Conservation (phyloP, 2,888 invertebrate species). For the Hybos culiciformis region DNA sequence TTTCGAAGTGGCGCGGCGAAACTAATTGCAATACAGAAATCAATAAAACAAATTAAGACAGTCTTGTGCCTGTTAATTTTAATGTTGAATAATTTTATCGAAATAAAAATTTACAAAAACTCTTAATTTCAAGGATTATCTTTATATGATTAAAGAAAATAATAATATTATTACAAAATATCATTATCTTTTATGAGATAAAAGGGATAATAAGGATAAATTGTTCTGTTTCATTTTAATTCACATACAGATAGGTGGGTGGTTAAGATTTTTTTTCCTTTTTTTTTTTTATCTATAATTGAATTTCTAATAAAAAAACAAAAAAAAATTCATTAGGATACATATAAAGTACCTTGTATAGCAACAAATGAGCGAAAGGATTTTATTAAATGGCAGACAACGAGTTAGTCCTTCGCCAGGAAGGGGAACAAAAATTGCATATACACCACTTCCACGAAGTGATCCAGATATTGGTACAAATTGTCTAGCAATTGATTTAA, state of each 20-base stretch:
- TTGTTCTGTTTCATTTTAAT: no score
- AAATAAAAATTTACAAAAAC: no score
- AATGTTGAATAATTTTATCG: no score
- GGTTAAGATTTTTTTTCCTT: neutral
- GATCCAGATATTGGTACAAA: slow-evolving; percentile 32
- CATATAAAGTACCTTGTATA: neutral
- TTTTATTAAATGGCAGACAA: slow-evolving; percentile 25
- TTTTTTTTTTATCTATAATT: neutral
- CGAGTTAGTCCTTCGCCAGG: slow-evolving; percentile 35
- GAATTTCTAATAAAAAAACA: slow-evolving; percentile 5
- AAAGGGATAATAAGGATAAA: no score
- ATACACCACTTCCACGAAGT: slow-evolving; percentile 33
- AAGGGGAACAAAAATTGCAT: slow-evolving; percentile 33
- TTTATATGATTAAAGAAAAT: no score
- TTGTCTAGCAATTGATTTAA: slow-evolving; percentile 35
- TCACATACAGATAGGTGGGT: neutral
- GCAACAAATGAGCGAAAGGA: slow-evolving; percentile 27
- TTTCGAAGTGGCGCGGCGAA: no score
- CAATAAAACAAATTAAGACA: no score
- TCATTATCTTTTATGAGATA: no score
- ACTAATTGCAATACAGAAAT: no score
- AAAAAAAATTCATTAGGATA: slow-evolving; percentile 13
- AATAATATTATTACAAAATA: no score
- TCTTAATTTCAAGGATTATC: no score
- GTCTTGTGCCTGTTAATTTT: no score